These are phyloP conservation scores for Apogon talboti DNA, from an alignment of 2,797 vertebrate genomes.

Conservation along the genomic window DNA sequence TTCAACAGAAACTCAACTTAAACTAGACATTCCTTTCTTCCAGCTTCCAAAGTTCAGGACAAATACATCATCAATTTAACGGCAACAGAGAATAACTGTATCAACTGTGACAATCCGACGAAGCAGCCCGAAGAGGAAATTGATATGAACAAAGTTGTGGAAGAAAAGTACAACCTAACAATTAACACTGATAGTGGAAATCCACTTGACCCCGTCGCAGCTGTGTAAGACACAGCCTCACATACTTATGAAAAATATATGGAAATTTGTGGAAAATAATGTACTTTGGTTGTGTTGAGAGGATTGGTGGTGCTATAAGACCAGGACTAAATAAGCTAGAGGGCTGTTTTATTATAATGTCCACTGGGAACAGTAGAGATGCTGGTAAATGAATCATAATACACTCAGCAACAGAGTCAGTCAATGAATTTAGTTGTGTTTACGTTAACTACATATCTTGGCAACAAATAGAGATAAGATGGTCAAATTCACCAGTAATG, in stretches of 20 bases:
- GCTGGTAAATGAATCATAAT: no score
- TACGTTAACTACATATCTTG: no score
- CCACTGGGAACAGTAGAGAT: no score
- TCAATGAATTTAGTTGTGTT: no score
- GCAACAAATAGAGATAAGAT: no score
- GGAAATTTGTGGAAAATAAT: not conserved
- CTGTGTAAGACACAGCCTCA: slow-evolving; percentile 49
- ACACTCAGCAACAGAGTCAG: no score
- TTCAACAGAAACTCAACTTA: not conserved
- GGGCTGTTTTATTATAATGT: no score
- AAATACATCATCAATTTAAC: slow-evolving; percentile 23
- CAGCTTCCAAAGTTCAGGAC: accelerated
- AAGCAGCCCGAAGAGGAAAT: accelerated
- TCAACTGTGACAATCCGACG: slow-evolving; percentile 48
- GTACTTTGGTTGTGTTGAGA: no score
- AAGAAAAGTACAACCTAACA: accelerated
- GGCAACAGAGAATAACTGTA: accelerated
- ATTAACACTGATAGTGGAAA: accelerated
- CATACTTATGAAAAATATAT: not conserved
- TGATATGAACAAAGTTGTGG: not conserved
- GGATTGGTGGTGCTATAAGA: no score
- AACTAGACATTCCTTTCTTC: slow-evolving; percentile 1
- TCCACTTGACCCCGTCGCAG: not conserved
- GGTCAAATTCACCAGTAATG: no score
- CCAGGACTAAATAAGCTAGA: no score